Base-by-base conservation (phyloP, 2,797 vertebrate genomes). In the Steatocranus sp. region DNA sequence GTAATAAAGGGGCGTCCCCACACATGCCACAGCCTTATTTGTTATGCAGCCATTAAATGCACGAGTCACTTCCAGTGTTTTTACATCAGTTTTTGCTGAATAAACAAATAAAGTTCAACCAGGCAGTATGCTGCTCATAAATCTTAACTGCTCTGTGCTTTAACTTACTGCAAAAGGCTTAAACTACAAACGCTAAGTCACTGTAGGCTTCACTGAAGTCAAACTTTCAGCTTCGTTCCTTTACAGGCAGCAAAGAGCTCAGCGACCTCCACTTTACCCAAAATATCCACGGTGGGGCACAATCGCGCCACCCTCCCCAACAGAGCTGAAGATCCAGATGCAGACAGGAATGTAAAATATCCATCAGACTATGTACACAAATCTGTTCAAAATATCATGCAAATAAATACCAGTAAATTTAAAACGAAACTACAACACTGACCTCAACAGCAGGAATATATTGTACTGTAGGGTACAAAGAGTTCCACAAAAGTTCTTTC, bases 201-300 rank as follows among this genome's bases (percentile, higher is more conserved):
- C 80, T 83, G 23, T 87, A 87, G 94, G 93, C 93, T 95, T 95
- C 94, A 95, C 91, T 95, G 93, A 95, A 95, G 94, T 95, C 94
- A 94, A 91, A 94, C 93, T 85, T 92, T 87, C 83, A 87, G 86
- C 87, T 92, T 91, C 11, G 25, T 87, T 83, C 15, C 12, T 81
- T 86, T 32, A 75, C 68, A 73, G 68, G 68, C 49, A 80, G 84
- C 76, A 43, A 41, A 85, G 77, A 84, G 77, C 80, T 86, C 66
- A 36, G 79, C 83, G 77, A 87, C 82, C 85, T n/a, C 81, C 27
- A 79, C 58, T 36, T 79, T 81, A 80, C 61, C 75, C 61, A 46
- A 68, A 82, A 79, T 36, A 76, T 84, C 88, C 79, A 74, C 61
- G 75, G 80, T 51, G 81, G 43, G 83, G 80, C 46, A 32, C 79